These are phyloP conservation scores for Phasianus colchicus DNA, from an alignment of 2,113 vertebrate genomes.

Conservation along the genomic window DNA sequence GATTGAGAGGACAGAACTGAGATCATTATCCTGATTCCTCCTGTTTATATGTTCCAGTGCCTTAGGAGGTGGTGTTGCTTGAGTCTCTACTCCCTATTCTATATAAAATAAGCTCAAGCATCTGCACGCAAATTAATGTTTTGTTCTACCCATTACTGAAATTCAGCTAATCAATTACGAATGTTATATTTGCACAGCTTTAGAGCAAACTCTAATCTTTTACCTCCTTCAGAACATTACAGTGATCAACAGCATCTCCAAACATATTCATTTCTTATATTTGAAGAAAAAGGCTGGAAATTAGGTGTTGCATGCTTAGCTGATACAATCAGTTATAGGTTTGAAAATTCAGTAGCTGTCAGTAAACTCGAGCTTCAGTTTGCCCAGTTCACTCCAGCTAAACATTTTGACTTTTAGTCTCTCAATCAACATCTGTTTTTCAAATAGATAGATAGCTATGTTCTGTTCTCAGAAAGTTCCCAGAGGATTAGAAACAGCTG, in stretches of 20 bases:
- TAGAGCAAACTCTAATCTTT: background rate
- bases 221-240: background rate
- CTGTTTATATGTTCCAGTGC: background rate
- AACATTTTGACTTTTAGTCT: background rate
- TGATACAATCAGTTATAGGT: background rate
- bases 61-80: background rate
- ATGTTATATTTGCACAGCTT: background rate
- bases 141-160: background rate
- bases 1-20: background rate
- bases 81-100: background rate
- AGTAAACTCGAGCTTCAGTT: background rate
- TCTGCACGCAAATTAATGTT: background rate
- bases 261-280: background rate
- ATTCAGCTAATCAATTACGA: background rate
- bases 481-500: background rate
- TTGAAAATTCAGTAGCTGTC: background rate
- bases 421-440: background rate
- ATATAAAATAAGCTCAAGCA: background rate
- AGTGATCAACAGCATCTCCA: background rate
- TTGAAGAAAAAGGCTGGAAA: background rate
- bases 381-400: accelerated
- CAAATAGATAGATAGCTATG: background rate
- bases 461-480: background rate
- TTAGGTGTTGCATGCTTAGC: background rate
- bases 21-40: background rate